Evolutionary conservation across 2,113 vertebrate species (phyloP).

Genomic region (Chlamydotis undulata): DNA sequence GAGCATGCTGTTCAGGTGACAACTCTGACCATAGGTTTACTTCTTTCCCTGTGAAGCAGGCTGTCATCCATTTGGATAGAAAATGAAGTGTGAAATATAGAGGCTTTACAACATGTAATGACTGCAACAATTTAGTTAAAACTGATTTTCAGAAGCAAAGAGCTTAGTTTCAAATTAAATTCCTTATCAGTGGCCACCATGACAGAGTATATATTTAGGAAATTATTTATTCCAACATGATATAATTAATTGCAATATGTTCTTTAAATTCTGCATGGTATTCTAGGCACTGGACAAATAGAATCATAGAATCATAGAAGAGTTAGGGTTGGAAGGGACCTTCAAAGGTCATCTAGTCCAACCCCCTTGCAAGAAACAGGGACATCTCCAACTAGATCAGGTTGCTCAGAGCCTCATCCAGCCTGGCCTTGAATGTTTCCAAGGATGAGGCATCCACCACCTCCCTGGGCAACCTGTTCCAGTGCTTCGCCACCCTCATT

Average conservation of each 20-base stretch:
- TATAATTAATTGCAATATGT: slow-evolving; percentile 24
- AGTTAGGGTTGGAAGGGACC: too few relatives aligned
- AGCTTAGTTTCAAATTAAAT: slow-evolving; percentile 57
- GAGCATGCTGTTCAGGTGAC: slow-evolving; percentile 58
- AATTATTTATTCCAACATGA: slow-evolving; percentile 59
- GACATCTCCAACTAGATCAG: too few relatives aligned
- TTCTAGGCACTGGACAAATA: neutral
- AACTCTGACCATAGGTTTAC: slow-evolving; percentile 35
- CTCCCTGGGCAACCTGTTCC: too few relatives aligned
- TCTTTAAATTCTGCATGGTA: neutral
- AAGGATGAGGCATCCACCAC: too few relatives aligned
- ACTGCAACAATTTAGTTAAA: slow-evolving; percentile 67
- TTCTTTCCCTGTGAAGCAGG: slow-evolving; percentile 47
- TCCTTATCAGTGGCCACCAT: slow-evolving; percentile 48
- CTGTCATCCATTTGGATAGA: slow-evolving; percentile 57
- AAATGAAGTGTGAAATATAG: slow-evolving; percentile 66
- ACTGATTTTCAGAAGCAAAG: slow-evolving; percentile 51
- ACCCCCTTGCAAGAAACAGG: too few relatives aligned
- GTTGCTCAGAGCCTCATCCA: too few relatives aligned
- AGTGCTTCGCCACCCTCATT: too few relatives aligned
- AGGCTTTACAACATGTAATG: slow-evolving; percentile 64
- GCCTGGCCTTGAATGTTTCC: too few relatives aligned
- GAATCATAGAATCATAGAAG: too few relatives aligned
- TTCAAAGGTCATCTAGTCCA: too few relatives aligned
- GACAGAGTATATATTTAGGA: slow-evolving; percentile 11